These are phyloP conservation scores for Dryocosmus kuriphilus DNA, from an alignment of 2,888 invertebrate genomes.

Conservation along the genomic window DNA sequence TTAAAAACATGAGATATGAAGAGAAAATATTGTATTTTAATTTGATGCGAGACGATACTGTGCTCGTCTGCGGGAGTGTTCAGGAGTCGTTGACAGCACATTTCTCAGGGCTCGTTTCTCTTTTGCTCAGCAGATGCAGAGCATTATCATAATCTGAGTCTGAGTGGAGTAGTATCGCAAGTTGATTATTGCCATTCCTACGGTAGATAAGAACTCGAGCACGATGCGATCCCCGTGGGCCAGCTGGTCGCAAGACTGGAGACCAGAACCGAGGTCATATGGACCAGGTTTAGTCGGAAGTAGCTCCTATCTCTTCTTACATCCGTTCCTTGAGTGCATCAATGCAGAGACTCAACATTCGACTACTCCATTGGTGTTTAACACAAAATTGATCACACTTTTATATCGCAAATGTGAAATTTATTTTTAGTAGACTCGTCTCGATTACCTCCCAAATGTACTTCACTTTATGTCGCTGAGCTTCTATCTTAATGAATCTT, in stretches of 20 bases:
- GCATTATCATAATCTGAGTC: slow-evolving; percentile 40
- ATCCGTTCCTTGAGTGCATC: slow-evolving; percentile 38
- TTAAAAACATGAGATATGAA: slow-evolving; percentile 34
- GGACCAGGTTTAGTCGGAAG: slow-evolving; percentile 48
- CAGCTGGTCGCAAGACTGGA: slow-evolving; percentile 52
- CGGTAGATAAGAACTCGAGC: slow-evolving; percentile 45
- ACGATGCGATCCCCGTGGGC: slow-evolving; percentile 49
- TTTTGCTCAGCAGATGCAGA: slow-evolving; percentile 51
- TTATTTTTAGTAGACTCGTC: background rate
- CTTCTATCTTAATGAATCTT: background rate
- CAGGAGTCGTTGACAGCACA: slow-evolving; percentile 44
- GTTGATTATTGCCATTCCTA: slow-evolving; percentile 65
- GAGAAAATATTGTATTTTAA: slow-evolving; percentile 35
- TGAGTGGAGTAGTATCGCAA: slow-evolving; percentile 52
- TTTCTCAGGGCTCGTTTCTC: slow-evolving; percentile 57
- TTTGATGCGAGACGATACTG: slow-evolving; percentile 39
- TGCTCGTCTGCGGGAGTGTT: slow-evolving; percentile 33
- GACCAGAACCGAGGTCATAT: slow-evolving; percentile 32
- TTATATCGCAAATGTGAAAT: background rate
- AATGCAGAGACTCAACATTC: background rate
- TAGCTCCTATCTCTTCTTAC: slow-evolving; percentile 31
- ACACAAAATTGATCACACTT: background rate
- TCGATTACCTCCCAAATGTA: background rate
- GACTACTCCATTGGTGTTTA: background rate
- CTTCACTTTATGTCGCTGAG: background rate